A percentile compares a stretch with the other conserved stretches of the same genome.
Conservation (phyloP, 2,797 vertebrate species). For the Euphonia xanthogaster region DNA sequence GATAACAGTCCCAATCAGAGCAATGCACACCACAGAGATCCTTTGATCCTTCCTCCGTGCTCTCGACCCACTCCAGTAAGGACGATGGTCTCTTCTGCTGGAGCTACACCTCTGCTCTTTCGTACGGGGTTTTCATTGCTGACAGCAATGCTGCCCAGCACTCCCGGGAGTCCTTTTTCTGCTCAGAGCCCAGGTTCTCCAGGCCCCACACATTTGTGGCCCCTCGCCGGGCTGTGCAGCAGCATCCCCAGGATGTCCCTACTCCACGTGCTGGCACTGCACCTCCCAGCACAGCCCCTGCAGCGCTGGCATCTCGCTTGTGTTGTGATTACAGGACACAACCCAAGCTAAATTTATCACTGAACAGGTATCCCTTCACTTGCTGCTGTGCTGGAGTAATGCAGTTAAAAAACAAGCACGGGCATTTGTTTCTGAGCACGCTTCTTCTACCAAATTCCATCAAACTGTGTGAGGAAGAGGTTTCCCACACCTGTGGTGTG, state of each 20-base stretch:
- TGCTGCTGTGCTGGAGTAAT: background rate
- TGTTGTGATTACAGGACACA: background rate
- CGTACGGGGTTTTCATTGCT: fast-evolving
- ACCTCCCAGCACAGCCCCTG: fast-evolving
- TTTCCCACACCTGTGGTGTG: background rate
- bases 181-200: background rate
- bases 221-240: fast-evolving
- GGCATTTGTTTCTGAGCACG: background rate
- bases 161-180: too few species aligned
- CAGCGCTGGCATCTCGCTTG: background rate
- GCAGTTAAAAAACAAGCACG: background rate
- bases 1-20: background rate
- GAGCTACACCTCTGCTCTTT: background rate
- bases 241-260: background rate
- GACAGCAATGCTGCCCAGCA: background rate
- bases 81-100: background rate
- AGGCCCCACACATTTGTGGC: fast-evolving
- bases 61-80: background rate
- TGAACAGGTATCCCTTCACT: background rate
- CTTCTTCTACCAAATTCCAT: background rate
- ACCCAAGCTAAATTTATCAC: fast-evolving
- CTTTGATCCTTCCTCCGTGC: background rate
- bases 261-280: fast-evolving
- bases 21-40: background rate
- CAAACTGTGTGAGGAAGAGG: background rate